Base-by-base conservation (phyloP, 2,113 vertebrate genomes). In the Recurvirostra avosetta region DNA sequence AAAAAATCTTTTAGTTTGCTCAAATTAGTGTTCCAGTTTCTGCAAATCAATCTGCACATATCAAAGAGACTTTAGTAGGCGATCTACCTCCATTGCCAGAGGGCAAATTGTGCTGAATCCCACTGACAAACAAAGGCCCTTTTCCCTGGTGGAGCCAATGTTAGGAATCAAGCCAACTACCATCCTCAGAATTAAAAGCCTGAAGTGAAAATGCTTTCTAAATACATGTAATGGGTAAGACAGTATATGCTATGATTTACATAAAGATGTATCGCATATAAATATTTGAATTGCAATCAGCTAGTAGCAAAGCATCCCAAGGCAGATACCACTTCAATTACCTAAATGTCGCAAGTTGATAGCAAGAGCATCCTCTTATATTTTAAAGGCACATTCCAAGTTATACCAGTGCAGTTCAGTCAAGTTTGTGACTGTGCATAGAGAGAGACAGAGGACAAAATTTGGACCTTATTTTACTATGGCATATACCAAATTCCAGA, bases 211-310 rank as follows among this genome's bases (percentile, higher is more conserved):
- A 71, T 15, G 19, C 55, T 74, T 94, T 88, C 65, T 88, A 88
- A 82, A 84, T 22, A 82, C 38, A 43, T 52, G 8, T 15, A 89
- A 61, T 68, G 17, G 12, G 41, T 67, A 85, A 55, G 70, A 68
- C 30, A 61, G 73, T 40, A n/a, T 32, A 27, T 29, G 38, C 43
- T 53, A 17, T 17, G 25, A 73, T 91, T 96, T 87, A 80, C 40
- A 88, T 59, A 61, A 74, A 88, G 68, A 93, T 9, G 20, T 66
- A 71, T 30, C 7, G 12, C 68, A 77, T 81, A 80, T 83, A 94
- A 94, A 94, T 89, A 92, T 78, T 68, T 94, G 71, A 96, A 93
- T 45, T 58, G 41, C 30, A 80, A 50, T 47, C 36, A 80, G 21
- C 62, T 63, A 55, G 52, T 29, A 88, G 86, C 12, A 84, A 83